These are phyloP conservation scores for Enteromius trimaculatus DNA, from an alignment of 2,797 vertebrate species.

Conservation along the genomic window DNA sequence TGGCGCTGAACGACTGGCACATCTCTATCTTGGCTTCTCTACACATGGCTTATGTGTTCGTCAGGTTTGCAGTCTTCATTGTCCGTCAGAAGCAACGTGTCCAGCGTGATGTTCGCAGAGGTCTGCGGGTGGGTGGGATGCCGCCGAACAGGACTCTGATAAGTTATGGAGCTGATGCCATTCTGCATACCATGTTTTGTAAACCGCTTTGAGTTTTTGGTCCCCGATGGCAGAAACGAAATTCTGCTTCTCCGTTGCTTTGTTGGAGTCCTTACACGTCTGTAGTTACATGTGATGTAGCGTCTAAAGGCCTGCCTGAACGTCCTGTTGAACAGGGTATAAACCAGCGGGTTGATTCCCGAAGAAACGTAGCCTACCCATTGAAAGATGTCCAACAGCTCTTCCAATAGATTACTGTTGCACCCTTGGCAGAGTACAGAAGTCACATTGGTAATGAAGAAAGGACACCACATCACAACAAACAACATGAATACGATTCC, in stretches of 20 bases:
- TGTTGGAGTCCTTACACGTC: constrained; percentile 64
- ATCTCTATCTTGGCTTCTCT: constrained; percentile 56
- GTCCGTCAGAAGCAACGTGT: constrained; percentile 85
- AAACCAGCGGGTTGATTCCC: constrained; percentile 95
- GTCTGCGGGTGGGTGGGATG: constrained; percentile 78
- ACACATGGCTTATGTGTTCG: constrained; percentile 88
- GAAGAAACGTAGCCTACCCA: constrained; percentile 98
- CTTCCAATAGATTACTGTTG: constrained; percentile 78
- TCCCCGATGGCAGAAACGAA: constrained; percentile 84
- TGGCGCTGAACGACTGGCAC: not conserved
- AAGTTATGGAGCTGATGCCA: constrained; percentile 84
- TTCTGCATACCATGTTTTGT: constrained; percentile 90
- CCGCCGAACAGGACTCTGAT: constrained; percentile 85
- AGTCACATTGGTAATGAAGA: constrained; percentile 96
- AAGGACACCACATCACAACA: constrained; percentile 98
- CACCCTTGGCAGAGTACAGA: constrained; percentile 89
- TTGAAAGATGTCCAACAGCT: constrained; percentile 93
- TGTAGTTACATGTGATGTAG: constrained; percentile 93
- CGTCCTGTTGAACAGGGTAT: constrained; percentile 97
- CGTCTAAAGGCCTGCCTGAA: constrained; percentile 93
- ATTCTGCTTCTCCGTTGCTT: constrained; percentile 77
- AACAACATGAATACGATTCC: constrained; percentile 97
- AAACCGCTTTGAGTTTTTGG: constrained; percentile 91
- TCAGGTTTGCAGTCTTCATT: constrained; percentile 84
- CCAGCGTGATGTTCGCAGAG: constrained; percentile 79